Base-by-base conservation (phyloP, 1,140 invertebrate species). In the Drosophila busckii region DNA sequence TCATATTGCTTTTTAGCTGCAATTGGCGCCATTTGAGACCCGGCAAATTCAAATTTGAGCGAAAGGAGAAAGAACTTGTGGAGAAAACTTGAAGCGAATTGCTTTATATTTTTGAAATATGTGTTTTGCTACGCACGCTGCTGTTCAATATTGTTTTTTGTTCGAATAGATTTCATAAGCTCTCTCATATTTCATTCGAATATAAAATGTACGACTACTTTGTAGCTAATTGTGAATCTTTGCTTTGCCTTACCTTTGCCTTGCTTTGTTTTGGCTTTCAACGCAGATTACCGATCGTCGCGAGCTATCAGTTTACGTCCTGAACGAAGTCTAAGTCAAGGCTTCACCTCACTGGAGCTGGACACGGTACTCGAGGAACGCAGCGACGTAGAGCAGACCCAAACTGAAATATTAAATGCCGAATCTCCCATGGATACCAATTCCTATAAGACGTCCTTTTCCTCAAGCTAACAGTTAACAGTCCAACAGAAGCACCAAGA, bases 341-440 rank as follows among this genome's bases (percentile, higher is more conserved):
- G 90, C 9, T 93, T 93, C 54, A 92, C 93, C 6, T 91, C 92
- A 0, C 82, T 94, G 20, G 93, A 95, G 82, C 88, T 95, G 66
- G 94, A 94, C 78, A 95, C 94, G 0, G 94, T 95, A 6, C 89
- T 95, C 8, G 94, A 95, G 84, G 94, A 95, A 76, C 90, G 92
- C 20, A 90, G 90, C 16, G 93, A 94, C 83, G 92, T 92, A 4
- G 93, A 95, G 83, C 91, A 92, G 82, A 92, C 91, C 8, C 88
- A 88, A 62, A 88, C 88, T 19, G 76, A 85, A 66, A 76, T 85
- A 13, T 49, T 87, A 0, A 85, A 85, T 54, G 52, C 85, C 17
- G 84, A 87, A 41, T 87, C 85, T 10, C 83, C 85, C 26, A 63
- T 84, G 73, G 85, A 86, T 31, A 75, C 84, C 31, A 70, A 63